These are phyloP conservation scores for Phymorhynchus buccinoides DNA, from an alignment of 1,140 invertebrate species.

Conservation along the genomic window DNA sequence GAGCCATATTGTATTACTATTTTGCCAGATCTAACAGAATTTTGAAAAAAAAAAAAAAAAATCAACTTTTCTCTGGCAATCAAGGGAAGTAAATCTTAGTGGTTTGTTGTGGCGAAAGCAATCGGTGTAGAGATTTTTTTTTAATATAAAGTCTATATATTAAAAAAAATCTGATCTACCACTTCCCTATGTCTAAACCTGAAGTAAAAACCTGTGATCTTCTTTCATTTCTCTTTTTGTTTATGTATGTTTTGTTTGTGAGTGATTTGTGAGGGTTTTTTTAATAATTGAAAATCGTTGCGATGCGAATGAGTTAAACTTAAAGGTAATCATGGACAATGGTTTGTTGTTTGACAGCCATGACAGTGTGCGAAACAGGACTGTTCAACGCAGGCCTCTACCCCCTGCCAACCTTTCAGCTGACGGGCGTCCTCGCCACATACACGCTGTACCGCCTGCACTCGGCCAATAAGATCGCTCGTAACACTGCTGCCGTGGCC, in stretches of 20 bases:
- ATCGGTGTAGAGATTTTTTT: too few species aligned
- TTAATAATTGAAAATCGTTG: too few species aligned
- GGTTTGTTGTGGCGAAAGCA: too few species aligned
- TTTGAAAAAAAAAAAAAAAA: too few species aligned
- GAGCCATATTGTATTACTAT: too few species aligned
- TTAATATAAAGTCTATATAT: neutral
- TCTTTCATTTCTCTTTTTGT: neutral
- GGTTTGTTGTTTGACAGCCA: conserved; percentile 40
- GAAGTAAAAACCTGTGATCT: neutral
- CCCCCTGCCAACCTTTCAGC: conserved; percentile 48
- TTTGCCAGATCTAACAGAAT: too few species aligned
- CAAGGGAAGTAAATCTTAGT: too few species aligned
- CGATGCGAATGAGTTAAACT: neutral
- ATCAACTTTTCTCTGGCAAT: too few species aligned
- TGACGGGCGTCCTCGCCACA: conserved; percentile 48
- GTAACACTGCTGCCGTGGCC: conserved; percentile 35
- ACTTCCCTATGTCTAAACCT: neutral
- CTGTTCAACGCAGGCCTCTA: conserved; percentile 54
- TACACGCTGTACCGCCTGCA: conserved; percentile 59
- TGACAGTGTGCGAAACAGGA: conserved; percentile 55
- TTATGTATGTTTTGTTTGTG: neutral
- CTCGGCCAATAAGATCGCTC: conserved; percentile 48
- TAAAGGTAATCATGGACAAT: neutral
- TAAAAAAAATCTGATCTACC: neutral
- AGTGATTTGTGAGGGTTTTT: too few species aligned